phyloP scores from a whole-genome alignment of 2,113 vertebrate genomes.

The Lophius piscatorius region DNA sequence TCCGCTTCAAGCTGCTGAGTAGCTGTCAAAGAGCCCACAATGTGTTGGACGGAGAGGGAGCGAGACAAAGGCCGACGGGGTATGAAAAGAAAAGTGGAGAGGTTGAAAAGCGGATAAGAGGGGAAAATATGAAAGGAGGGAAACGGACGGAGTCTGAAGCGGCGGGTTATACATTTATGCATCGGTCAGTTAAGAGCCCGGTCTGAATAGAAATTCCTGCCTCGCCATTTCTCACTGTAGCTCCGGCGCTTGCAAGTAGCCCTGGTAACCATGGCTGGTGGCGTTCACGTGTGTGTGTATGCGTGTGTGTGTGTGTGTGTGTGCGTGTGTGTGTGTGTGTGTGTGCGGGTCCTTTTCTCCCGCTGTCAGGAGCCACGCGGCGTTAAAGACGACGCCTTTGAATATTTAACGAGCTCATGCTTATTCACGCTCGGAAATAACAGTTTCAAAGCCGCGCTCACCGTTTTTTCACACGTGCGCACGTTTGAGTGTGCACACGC shows the following conservation, averaged over 20 bases:
- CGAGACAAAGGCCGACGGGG: conserved; percentile 1
- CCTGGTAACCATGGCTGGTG: conserved; percentile 62
- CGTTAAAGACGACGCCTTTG: conserved; percentile 74
- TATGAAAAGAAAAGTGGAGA: conserved; percentile 22
- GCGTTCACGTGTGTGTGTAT: conserved; percentile 18
- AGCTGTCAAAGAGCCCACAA: conserved; percentile 27
- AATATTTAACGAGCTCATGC: conserved; percentile 80
- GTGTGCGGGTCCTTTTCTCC: conserved; percentile 73
- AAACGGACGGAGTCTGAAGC: conserved; percentile 36
- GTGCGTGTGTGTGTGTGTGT: conserved; percentile 22
- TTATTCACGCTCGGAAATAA: conserved; percentile 73
- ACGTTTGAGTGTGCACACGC: not conserved
- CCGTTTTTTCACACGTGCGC: not conserved
- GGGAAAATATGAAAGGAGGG: conserved; percentile 31
- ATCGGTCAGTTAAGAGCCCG: conserved; percentile 61
- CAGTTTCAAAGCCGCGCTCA: too few species aligned
- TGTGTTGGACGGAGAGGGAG: conserved; percentile 8
- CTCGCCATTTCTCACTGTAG: conserved; percentile 64
- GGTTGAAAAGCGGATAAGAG: conserved; percentile 27
- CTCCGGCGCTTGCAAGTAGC: conserved; percentile 65
- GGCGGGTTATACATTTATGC: conserved; percentile 65
- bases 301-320: conserved; percentile 16
- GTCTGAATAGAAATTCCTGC: conserved; percentile 68
- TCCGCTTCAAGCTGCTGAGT: conserved; percentile 42
- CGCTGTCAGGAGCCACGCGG: conserved; percentile 74